Percentiles rank a stretch among this genome's conserved stretches.
phyloP scores from a whole-genome alignment of 2,113 vertebrate species.

The Grantiella picta region DNA sequence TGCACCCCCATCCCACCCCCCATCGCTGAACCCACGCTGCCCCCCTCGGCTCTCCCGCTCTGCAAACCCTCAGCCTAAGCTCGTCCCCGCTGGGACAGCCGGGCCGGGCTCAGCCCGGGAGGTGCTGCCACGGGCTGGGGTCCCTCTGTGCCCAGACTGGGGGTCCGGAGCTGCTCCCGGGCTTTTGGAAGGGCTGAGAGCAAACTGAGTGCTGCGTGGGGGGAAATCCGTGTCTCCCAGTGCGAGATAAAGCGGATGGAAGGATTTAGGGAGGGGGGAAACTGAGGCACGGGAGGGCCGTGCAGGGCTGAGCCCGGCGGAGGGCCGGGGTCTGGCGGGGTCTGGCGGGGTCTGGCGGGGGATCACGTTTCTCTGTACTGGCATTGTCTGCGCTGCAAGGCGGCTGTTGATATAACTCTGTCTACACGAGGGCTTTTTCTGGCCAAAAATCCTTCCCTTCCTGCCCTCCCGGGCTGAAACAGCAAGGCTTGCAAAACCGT shows the following conservation, averaged over 20 bases:
- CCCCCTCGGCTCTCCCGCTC: not conserved
- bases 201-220: accelerated
- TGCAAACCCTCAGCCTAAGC: not conserved
- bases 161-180: not conserved
- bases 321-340: not conserved
- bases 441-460: slow-evolving; percentile 55
- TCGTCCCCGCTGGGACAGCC: not conserved
- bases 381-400: slow-evolving; percentile 39
- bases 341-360: not conserved
- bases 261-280: not conserved
- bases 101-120: not conserved
- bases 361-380: slow-evolving; percentile 5
- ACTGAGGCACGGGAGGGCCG: slow-evolving; percentile 15
- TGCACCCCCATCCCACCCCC: not conserved
- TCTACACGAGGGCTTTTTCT: slow-evolving; percentile 42
- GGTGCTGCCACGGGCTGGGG: accelerated
- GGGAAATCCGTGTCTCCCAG: accelerated
- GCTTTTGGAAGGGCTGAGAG: not conserved
- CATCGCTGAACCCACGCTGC: not conserved
- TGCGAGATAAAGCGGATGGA: accelerated
- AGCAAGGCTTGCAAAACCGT: slow-evolving; percentile 47
- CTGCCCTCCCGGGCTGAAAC: slow-evolving; percentile 58
- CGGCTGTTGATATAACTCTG: slow-evolving; percentile 27
- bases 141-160: not conserved
- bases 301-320: accelerated